Conservation (phyloP, 1,140 invertebrate genomes). For the Drusus annulatus region DNA sequence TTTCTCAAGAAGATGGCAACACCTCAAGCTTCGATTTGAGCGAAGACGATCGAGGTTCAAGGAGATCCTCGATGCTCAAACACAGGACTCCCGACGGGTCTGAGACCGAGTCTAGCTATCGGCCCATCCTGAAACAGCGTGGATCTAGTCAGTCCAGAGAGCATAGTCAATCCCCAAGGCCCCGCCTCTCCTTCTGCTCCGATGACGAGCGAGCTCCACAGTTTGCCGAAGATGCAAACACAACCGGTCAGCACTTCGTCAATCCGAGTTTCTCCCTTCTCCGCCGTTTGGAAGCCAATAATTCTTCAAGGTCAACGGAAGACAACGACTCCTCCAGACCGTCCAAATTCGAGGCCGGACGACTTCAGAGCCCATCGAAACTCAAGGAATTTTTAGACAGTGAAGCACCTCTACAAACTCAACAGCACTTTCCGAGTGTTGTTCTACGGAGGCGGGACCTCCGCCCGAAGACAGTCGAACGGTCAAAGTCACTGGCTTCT, state of each 20-base stretch:
- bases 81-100: slow-evolving; percentile 68
- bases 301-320: slow-evolving; percentile 61
- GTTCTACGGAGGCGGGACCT: slow-evolving; percentile 60
- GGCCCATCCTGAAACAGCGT: slow-evolving; percentile 74
- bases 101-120: slow-evolving; percentile 70
- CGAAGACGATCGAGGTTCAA: slow-evolving; percentile 70
- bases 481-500: slow-evolving; percentile 68
- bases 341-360: slow-evolving; percentile 47
- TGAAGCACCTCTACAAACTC: not conserved
- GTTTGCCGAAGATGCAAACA: slow-evolving; percentile 60
- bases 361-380: slow-evolving; percentile 53
- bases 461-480: slow-evolving; percentile 50
- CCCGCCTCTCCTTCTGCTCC: slow-evolving; percentile 72
- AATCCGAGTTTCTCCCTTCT: slow-evolving; percentile 61
- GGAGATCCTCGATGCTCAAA: slow-evolving; percentile 67
- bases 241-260: slow-evolving; percentile 66
- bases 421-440: slow-evolving; percentile 60
- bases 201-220: slow-evolving; percentile 62
- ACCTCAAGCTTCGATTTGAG: slow-evolving; percentile 72
- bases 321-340: slow-evolving; percentile 41
- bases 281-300: slow-evolving; percentile 62
- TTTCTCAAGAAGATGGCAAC: slow-evolving; percentile 72
- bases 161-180: slow-evolving; percentile 72
- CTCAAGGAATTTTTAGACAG: slow-evolving; percentile 50
- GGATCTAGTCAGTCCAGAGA: slow-evolving; percentile 71